Percentiles rank a stretch among this genome's conserved stretches.
These are phyloP conservation scores for Cynaeus angustus DNA, from an alignment of 2,888 invertebrate species.

Conservation along the genomic window DNA sequence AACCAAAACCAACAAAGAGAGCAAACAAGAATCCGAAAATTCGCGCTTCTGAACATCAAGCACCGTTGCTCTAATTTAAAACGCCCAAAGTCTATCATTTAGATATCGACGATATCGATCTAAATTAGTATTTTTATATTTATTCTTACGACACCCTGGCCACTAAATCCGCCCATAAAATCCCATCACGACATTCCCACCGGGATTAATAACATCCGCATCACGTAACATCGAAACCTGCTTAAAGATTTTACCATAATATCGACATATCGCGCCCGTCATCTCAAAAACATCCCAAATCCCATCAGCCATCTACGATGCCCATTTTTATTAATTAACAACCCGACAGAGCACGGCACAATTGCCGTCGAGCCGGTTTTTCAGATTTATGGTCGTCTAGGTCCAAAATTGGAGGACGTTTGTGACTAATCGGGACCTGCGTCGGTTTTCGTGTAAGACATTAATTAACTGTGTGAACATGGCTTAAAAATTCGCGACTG, in stretches of 20 bases:
- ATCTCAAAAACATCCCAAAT: constrained; percentile 4
- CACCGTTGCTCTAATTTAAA: too few species aligned
- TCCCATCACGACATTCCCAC: too few species aligned
- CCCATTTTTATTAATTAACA: constrained; percentile 4
- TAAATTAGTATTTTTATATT: too few species aligned
- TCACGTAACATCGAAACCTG: constrained; percentile 1
- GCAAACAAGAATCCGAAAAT: not conserved
- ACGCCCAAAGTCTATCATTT: too few species aligned
- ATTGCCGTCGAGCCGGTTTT: not conserved
- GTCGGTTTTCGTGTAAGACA: not conserved
- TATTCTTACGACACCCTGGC: too few species aligned
- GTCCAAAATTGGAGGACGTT: not conserved
- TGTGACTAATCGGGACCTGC: not conserved
- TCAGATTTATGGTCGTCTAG: not conserved
- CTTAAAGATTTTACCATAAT: constrained; percentile 4
- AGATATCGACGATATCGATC: too few species aligned
- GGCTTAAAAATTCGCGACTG: not conserved
- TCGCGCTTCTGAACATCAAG: too few species aligned
- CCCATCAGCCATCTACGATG: not conserved
- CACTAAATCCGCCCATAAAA: too few species aligned
- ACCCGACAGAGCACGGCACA: not conserved
- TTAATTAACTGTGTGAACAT: constrained; percentile 1
- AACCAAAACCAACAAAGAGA: constrained; percentile 3
- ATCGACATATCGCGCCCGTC: not conserved
- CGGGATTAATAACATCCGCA: not conserved